Conservation (phyloP, 2,797 vertebrate genomes). For the Dallia pectoralis region DNA sequence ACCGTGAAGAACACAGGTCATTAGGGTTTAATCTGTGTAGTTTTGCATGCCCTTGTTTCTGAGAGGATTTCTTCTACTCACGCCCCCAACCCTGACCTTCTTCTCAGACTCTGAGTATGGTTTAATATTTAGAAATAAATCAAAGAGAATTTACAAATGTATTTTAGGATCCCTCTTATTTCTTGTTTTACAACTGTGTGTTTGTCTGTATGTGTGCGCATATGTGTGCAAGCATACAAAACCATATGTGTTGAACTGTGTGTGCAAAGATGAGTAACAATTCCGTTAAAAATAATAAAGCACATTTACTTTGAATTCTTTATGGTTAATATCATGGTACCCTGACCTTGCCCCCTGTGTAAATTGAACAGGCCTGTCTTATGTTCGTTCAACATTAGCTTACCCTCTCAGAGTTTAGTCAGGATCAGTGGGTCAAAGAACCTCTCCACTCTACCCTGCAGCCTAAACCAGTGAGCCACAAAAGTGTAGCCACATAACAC, state of each 20-base stretch:
- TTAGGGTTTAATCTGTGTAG: slow-evolving; percentile 54
- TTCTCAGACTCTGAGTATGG: background rate
- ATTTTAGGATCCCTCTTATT: too few relatives aligned
- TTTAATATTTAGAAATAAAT: background rate
- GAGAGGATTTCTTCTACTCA: slow-evolving; percentile 3
- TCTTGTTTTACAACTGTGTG: background rate
- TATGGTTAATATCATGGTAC: slow-evolving; percentile 37
- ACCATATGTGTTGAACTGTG: background rate
- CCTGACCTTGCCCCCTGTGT: slow-evolving; percentile 41
- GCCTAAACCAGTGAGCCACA: background rate
- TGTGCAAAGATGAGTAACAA: background rate
- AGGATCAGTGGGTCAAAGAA: background rate
- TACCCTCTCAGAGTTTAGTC: background rate
- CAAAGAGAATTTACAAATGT: background rate
- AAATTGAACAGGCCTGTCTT: slow-evolving; percentile 34
- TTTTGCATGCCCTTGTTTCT: slow-evolving; percentile 48
- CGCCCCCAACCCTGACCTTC: background rate
- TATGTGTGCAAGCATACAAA: slow-evolving; percentile 6
- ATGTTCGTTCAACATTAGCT: slow-evolving; percentile 20
- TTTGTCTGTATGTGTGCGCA: background rate
- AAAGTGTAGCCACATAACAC: background rate
- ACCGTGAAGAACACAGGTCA: slow-evolving; percentile 29
- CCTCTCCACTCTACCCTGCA: background rate
- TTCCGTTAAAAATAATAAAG: slow-evolving; percentile 26
- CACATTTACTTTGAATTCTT: slow-evolving; percentile 31